Percentiles rank a stretch among this genome's conserved stretches.
These are phyloP conservation scores for Sander lucioperca DNA, from an alignment of 2,113 vertebrate genomes.

Conservation along the genomic window DNA sequence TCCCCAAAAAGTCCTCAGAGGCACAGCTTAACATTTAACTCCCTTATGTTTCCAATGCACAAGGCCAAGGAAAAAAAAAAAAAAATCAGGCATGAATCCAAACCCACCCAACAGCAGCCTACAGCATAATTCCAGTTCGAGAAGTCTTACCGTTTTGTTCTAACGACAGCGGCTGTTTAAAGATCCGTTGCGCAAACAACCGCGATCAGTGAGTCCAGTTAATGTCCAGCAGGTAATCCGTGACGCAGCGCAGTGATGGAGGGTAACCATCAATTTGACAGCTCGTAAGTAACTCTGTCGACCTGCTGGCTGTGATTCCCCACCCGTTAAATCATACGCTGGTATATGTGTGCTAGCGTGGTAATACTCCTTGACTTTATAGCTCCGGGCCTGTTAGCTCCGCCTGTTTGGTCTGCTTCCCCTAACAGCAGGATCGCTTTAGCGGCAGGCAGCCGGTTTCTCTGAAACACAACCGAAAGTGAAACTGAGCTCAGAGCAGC, in stretches of 20 bases:
- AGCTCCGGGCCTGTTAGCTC: background rate
- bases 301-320: background rate
- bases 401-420: accelerated
- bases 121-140: too few relatives aligned
- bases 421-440: background rate
- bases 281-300: too few relatives aligned
- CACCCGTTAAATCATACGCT: background rate
- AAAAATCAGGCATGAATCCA: background rate
- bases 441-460: background rate
- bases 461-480: slow-evolving; percentile 58
- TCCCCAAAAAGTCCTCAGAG: background rate
- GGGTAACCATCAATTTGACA: accelerated
- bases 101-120: background rate
- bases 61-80: background rate
- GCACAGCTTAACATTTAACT: background rate
- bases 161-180: slow-evolving; percentile 11
- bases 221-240: slow-evolving; percentile 13
- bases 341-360: background rate
- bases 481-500: slow-evolving; percentile 24
- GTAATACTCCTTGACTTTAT: background rate
- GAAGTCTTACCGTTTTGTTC: slow-evolving; percentile 68
- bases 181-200: background rate
- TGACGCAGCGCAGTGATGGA: background rate
- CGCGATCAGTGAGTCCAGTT: accelerated
- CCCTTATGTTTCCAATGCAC: background rate